Conservation (phyloP, 2,888 invertebrate species). For the Podotricha telesiphe region DNA sequence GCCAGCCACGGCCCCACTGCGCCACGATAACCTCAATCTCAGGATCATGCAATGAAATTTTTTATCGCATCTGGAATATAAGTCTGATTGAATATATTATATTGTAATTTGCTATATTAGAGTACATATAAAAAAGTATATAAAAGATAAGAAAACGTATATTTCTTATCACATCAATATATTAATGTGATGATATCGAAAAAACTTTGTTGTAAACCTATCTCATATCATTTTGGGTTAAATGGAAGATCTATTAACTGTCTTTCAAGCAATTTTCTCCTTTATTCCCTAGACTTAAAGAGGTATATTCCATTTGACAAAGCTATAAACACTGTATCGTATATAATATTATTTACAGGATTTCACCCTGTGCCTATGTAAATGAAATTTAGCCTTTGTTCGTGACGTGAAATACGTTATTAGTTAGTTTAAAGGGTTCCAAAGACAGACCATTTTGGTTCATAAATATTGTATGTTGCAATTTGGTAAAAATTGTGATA, state of each 20-base stretch:
- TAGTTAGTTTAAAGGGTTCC: conserved; percentile 21
- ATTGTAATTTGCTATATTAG: too few relatives aligned
- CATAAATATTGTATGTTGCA: conserved; percentile 18
- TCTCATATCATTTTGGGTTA: background rate
- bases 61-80: too few relatives aligned
- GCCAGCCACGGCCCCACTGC: too few relatives aligned
- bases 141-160: too few relatives aligned
- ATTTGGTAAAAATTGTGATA: conserved; percentile 1
- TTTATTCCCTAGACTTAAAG: background rate
- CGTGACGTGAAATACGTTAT: conserved; percentile 34
- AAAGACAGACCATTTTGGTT: conserved; percentile 6
- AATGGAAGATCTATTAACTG: background rate
- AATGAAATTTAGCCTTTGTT: conserved; percentile 29
- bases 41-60: too few relatives aligned
- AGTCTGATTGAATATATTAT: too few relatives aligned
- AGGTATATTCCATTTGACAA: background rate
- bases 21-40: too few relatives aligned
- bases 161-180: background rate
- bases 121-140: too few relatives aligned
- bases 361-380: conserved; percentile 22
- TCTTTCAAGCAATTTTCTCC: background rate
- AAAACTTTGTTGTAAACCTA: background rate
- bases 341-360: conserved; percentile 9
- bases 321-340: background rate
- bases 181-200: background rate